Evolutionary conservation across 2,797 vertebrate genomes (phyloP).

Genomic region (Clarias laeviceps): DNA sequence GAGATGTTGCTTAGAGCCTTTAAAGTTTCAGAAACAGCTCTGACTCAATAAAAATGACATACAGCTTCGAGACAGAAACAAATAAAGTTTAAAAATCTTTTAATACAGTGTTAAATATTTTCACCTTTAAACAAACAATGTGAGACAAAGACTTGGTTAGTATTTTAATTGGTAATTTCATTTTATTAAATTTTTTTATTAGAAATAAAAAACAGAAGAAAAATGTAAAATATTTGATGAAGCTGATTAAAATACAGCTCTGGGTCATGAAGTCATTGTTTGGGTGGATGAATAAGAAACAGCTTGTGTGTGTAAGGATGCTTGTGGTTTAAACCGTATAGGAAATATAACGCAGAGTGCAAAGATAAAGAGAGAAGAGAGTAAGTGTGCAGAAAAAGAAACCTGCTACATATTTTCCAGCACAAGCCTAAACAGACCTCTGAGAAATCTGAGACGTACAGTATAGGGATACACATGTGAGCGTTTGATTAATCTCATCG

Average conservation of each 20-base stretch:
- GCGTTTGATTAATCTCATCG: not conserved
- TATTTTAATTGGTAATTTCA: not conserved
- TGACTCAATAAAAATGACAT: not conserved
- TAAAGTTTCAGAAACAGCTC: not conserved
- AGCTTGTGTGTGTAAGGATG: not conserved
- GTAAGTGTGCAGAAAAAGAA: not conserved
- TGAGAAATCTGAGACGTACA: not conserved
- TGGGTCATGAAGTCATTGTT: not conserved
- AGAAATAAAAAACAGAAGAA: not conserved
- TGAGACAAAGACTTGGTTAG: not conserved
- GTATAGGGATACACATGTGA: not conserved
- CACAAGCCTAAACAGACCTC: not conserved
- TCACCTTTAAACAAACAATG: not conserved
- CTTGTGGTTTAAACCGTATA: not conserved
- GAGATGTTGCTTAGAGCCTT: not conserved
- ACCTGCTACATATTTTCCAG: not conserved
- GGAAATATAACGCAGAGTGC: not conserved
- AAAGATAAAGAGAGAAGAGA: not conserved
- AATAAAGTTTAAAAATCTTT: not conserved
- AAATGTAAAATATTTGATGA: not conserved
- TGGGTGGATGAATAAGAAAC: not conserved
- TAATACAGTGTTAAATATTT: not conserved
- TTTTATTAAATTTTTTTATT: not conserved
- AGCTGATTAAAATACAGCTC: too few species aligned
- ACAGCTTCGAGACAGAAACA: not conserved